Evolutionary conservation across 2,797 vertebrate species (phyloP).

Genomic region (Adelosebastes latens): DNA sequence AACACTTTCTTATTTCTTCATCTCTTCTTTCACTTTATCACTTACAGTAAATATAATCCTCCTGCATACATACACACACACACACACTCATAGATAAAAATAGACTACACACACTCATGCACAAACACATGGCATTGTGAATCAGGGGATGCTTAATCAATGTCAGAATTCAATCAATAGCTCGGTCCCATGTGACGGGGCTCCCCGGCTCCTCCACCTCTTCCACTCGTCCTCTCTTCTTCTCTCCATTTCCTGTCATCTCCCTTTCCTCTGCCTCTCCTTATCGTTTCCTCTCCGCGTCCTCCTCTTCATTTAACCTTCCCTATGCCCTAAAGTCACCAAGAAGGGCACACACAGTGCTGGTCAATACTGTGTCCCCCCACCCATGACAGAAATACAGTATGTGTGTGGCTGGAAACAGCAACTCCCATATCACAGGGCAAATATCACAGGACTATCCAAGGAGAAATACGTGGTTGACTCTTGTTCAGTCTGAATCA

Average conservation of each 20-base stretch:
- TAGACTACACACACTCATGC: slow-evolving; percentile 36
- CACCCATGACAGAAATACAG: slow-evolving; percentile 14
- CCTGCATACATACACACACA: slow-evolving; percentile 16
- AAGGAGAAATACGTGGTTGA: background rate
- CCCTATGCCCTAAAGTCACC: slow-evolving; percentile 38
- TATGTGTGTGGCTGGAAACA: slow-evolving; percentile 6
- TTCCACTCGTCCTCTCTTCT: slow-evolving; percentile 38
- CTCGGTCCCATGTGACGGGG: slow-evolving; percentile 76
- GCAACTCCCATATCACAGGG: background rate
- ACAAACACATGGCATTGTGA: slow-evolving; percentile 76
- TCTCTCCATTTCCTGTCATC: slow-evolving; percentile 54
- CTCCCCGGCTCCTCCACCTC: slow-evolving; percentile 40
- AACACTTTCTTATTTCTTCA: slow-evolving; percentile 16
- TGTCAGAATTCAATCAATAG: slow-evolving; percentile 85
- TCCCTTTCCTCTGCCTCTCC: slow-evolving; percentile 37
- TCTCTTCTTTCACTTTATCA: slow-evolving; percentile 25
- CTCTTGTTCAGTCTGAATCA: background rate
- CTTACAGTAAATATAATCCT: slow-evolving; percentile 2
- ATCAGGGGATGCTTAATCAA: slow-evolving; percentile 85
- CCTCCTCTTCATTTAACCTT: slow-evolving; percentile 60
- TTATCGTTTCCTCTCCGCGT: slow-evolving; percentile 41
- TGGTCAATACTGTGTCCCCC: slow-evolving; percentile 35
- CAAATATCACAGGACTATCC: background rate
- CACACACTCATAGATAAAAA: slow-evolving; percentile 16
- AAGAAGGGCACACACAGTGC: slow-evolving; percentile 30